phyloP scores from a whole-genome alignment of 2,113 vertebrate genomes.

The Brachyhypopomus gauderio region DNA sequence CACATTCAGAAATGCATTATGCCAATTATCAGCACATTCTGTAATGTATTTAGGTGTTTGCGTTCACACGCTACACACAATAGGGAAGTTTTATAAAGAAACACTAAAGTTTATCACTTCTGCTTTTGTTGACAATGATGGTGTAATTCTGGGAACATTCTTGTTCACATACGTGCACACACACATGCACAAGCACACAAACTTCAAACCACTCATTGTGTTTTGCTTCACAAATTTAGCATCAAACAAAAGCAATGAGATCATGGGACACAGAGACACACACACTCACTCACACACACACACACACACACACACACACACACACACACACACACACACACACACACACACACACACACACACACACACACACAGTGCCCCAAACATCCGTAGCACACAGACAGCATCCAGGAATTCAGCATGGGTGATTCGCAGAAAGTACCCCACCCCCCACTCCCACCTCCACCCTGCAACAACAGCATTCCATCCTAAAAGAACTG shows the following conservation, averaged over 20 bases:
- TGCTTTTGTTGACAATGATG: constrained; percentile 38
- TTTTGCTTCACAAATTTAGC: constrained; percentile 50
- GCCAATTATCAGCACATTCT: constrained; percentile 7
- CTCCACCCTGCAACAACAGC: constrained; percentile 24
- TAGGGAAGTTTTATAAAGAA: constrained; percentile 28
- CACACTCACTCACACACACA: too few relatives aligned
- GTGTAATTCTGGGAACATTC: constrained; percentile 33
- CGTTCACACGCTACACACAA: constrained; percentile 45
- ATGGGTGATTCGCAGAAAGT: constrained; percentile 25
- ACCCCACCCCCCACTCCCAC: too few relatives aligned
- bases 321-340: too few relatives aligned
- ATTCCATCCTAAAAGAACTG: not conserved
- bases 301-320: not conserved
- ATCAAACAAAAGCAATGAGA: constrained; percentile 55
- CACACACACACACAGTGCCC: constrained; percentile 27
- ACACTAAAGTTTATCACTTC: constrained; percentile 14
- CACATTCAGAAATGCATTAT: not conserved
- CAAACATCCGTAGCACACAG: constrained; percentile 51
- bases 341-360: constrained; percentile 37
- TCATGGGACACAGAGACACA: constrained; percentile 45
- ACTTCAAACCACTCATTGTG: constrained; percentile 54
- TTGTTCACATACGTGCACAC: not conserved
- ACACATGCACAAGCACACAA: constrained; percentile 23
- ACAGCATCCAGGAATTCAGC: constrained; percentile 48
- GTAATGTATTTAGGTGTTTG: not conserved